A percentile compares a stretch with the other conserved stretches of the same genome.
Conservation (phyloP, 2,797 vertebrate genomes). For the Gymnodraco acuticeps region DNA sequence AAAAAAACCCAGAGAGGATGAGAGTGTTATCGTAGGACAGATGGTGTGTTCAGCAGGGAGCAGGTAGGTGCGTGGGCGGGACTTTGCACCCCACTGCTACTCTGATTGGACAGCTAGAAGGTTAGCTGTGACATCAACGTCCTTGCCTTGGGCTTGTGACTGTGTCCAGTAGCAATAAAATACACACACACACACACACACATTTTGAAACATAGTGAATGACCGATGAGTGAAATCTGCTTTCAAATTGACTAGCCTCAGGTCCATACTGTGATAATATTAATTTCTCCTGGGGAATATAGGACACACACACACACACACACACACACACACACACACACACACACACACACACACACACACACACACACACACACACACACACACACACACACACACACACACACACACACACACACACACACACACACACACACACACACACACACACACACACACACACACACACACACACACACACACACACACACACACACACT, state of each 20-base stretch:
- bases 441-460: too few species aligned
- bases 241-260: slow-evolving; percentile 43
- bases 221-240: slow-evolving; percentile 46
- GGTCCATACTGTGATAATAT: slow-evolving; percentile 40
- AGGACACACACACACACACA: not conserved
- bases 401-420: too few species aligned
- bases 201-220: slow-evolving; percentile 23
- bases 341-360: too few species aligned
- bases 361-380: slow-evolving; percentile 1
- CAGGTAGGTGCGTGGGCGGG: slow-evolving; percentile 70
- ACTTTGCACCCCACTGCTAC: slow-evolving; percentile 72
- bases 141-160: slow-evolving; percentile 73
- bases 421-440: too few species aligned
- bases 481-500: slow-evolving; percentile 2
- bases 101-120: slow-evolving; percentile 77
- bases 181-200: not conserved
- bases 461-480: too few species aligned
- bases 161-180: slow-evolving; percentile 55
- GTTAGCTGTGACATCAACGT: slow-evolving; percentile 62
- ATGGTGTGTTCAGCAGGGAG: slow-evolving; percentile 76
- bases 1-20: slow-evolving; percentile 9
- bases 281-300: slow-evolving; percentile 49
- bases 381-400: not conserved
- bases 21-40: slow-evolving; percentile 67
- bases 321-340: too few species aligned